Evolutionary conservation across 2,113 vertebrate genomes (phyloP).

Genomic region (Xiphophorus maculatus): DNA sequence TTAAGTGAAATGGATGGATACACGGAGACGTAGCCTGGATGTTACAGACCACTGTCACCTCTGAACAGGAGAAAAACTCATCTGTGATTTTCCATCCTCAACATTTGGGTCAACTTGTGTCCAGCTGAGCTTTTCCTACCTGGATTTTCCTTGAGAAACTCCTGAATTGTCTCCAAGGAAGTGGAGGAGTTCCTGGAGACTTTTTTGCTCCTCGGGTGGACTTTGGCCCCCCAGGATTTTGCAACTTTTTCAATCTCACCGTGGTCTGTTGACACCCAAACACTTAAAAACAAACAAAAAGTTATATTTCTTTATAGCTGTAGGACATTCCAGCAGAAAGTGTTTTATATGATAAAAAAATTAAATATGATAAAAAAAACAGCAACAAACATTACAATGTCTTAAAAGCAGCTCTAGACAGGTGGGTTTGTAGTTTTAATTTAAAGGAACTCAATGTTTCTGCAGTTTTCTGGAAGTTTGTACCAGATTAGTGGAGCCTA

Average conservation of each 20-base stretch:
- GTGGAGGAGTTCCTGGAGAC: conserved; percentile 89
- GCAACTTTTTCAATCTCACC: conserved; percentile 90
- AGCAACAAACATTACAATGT: no score
- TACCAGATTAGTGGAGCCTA: no score
- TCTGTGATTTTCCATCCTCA: neutral
- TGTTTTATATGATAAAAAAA: no score
- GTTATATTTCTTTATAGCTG: neutral
- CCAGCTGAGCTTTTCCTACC: conserved; percentile 67
- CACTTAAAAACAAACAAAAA: conserved; percentile 66
- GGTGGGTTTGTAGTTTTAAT: no score
- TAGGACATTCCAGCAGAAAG: neutral
- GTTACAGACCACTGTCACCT: conserved; percentile 89
- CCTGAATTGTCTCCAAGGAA: conserved; percentile 90
- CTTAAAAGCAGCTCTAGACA: no score
- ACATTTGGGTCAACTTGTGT: neutral
- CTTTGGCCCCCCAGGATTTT: conserved; percentile 82
- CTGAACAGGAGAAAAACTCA: conserved; percentile 69
- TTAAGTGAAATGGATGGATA: conserved; percentile 89
- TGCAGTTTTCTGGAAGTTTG: no score
- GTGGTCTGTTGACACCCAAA: conserved; percentile 97
- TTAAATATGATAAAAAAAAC: no score
- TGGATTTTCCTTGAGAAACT: conserved; percentile 83
- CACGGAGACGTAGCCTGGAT: conserved; percentile 97
- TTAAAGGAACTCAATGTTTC: no score
- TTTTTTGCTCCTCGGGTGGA: conserved; percentile 87